These are phyloP conservation scores for Zenarchopterus dispar DNA, from an alignment of 2,797 vertebrate genomes.

Conservation along the genomic window DNA sequence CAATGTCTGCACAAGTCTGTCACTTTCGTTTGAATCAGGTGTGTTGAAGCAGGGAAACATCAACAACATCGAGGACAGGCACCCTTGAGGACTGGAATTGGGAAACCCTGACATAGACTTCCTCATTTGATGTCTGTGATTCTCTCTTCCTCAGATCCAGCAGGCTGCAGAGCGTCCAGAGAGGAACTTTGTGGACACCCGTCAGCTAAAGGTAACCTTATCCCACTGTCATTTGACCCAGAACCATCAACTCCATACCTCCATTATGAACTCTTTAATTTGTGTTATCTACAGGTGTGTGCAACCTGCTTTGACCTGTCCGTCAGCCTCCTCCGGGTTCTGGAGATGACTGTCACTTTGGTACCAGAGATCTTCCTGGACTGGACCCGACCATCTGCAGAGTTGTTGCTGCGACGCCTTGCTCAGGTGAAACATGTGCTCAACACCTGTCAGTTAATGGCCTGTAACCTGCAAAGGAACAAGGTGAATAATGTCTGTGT, in stretches of 20 bases:
- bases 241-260: neutral
- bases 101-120: no score
- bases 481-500: no score
- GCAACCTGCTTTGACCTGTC: constrained; percentile 99
- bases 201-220: constrained; percentile 90
- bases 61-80: no score
- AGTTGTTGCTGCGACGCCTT: constrained; percentile 92
- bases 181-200: constrained; percentile 96
- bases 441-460: neutral
- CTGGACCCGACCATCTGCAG: constrained; percentile 91
- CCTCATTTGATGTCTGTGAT: no score
- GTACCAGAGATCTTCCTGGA: constrained; percentile 96
- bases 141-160: constrained; percentile 87
- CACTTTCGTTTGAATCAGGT: no score
- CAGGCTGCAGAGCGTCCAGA: constrained; percentile 97
- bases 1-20: no score
- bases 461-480: no score
- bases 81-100: no score
- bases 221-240: neutral
- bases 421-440: constrained; percentile 81
- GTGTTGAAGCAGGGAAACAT: no score
- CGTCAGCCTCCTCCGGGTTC: constrained; percentile 93
- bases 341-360: constrained; percentile 97
- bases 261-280: neutral
- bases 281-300: constrained; percentile 81